Evolutionary conservation across 2,113 vertebrate species (phyloP).

Genomic region (Neofelis nebulosa): DNA sequence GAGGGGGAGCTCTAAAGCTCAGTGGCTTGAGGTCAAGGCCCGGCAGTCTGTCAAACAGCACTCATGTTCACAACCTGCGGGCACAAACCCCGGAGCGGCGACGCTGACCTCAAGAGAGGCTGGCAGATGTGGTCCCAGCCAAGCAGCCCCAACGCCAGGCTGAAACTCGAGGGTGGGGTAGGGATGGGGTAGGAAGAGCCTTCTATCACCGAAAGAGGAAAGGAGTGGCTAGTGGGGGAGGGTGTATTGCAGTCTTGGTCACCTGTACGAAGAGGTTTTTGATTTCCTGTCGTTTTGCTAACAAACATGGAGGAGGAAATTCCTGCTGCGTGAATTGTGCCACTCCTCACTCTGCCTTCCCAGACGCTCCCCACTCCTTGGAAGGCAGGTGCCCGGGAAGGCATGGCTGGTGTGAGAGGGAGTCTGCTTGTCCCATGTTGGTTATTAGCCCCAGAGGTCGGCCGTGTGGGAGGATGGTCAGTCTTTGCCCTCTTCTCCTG

Average conservation of each 20-base stretch:
- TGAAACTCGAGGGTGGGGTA: neutral
- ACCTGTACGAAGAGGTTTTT: neutral
- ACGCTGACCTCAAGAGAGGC: neutral
- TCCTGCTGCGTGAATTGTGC: neutral
- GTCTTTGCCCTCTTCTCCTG: neutral
- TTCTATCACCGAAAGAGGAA: neutral
- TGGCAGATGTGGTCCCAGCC: accelerated
- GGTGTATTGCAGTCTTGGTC: neutral
- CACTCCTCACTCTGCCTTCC: neutral
- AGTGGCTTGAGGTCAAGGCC: neutral
- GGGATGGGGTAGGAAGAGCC: no score
- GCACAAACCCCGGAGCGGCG: neutral
- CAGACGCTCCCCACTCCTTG: accelerated
- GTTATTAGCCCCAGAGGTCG: neutral
- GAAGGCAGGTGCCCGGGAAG: neutral
- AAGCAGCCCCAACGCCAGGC: neutral
- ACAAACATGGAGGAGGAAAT: neutral
- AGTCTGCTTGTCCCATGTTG: accelerated
- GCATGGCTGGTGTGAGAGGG: neutral
- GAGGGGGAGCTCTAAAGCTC: neutral
- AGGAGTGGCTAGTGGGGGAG: neutral
- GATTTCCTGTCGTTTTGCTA: neutral
- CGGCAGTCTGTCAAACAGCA: neutral
- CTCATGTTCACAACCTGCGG: neutral
- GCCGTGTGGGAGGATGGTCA: neutral